Percentiles rank a stretch among this genome's conserved stretches.
Conservation (phyloP, 2,113 vertebrate genomes). For the sheep (Ovis aries) region DNA sequence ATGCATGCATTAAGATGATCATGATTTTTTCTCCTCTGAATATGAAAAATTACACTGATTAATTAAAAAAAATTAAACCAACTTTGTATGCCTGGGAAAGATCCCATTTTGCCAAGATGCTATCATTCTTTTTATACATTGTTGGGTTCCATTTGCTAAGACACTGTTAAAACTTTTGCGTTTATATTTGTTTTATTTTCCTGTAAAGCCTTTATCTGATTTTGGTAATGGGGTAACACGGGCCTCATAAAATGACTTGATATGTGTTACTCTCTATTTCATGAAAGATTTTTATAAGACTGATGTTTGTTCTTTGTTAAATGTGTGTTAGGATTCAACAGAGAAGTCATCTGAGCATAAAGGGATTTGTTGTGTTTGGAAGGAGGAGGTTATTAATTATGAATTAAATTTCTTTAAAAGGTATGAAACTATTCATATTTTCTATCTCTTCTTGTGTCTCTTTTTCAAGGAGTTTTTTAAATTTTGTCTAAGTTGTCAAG, state of each 20-base stretch:
- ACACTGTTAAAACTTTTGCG: background rate
- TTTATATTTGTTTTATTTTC: background rate
- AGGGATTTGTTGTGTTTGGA: background rate
- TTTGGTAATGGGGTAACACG: background rate
- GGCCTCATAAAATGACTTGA: background rate
- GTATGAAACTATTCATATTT: background rate
- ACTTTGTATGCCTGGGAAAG: background rate
- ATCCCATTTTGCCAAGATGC: background rate
- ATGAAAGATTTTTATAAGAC: background rate
- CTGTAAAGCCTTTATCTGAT: background rate
- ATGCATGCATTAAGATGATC: background rate
- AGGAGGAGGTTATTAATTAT: background rate
- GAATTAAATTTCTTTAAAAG: constrained; percentile 4
- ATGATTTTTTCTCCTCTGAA: background rate
- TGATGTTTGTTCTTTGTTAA: background rate
- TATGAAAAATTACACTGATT: background rate
- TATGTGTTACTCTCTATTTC: background rate
- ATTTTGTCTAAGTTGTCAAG: background rate
- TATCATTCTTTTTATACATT: background rate
- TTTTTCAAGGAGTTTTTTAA: background rate
- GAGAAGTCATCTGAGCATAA: background rate
- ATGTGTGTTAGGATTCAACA: background rate
- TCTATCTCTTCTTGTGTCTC: background rate
- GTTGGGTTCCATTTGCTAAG: background rate
- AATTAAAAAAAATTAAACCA: background rate